Base-by-base conservation (phyloP, 2,797 vertebrate genomes). In the Spea hammondii region DNA sequence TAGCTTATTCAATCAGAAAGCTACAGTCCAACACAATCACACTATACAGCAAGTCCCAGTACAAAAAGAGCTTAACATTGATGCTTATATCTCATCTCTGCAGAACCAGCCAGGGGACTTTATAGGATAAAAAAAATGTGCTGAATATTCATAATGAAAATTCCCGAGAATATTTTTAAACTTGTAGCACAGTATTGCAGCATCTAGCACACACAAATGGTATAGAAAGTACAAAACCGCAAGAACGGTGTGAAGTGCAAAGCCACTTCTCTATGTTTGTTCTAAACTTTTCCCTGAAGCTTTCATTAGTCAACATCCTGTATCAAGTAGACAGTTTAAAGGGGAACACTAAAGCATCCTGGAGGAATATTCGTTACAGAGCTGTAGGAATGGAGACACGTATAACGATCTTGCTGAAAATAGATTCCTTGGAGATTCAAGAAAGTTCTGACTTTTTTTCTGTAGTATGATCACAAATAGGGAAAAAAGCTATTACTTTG, bases 61-160 rank as follows among this genome's bases (percentile, higher is more conserved):
- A 72, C 74, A 81, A 67, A 59, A 72, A 76, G 68, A 76, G 79
- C 79, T 81, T 81, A 81, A 76, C 71, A 72, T 64, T 81, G 74
- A 81, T 81, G 79, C 79, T 32, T 72, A 55, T 81, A 81, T 81
- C 79, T 81, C 79, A 81, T 81, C 79, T 81, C 62, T 76, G 79
- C 79, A 81, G 73, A 76, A 67, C 76, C 79, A 72, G 79, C 68
- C 79, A 76, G 32, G 79, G 74, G 79, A 81, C 65, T 72, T 80
- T 75, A 32, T 55, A 72, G 70, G 45, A 71, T 54, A 51, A 70
- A 76, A 55, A 72, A 67, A 79, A 73, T 60, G 45, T 74, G 72
- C 79, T 77, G 79, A 77, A 81, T 77, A 81, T 81, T 81, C 70
- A 81, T 81, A 68, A 77, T 65, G 13, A 57, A 46, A 77, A 68